Conservation (phyloP, 2,797 vertebrate species). For the Danio albolineatus region DNA sequence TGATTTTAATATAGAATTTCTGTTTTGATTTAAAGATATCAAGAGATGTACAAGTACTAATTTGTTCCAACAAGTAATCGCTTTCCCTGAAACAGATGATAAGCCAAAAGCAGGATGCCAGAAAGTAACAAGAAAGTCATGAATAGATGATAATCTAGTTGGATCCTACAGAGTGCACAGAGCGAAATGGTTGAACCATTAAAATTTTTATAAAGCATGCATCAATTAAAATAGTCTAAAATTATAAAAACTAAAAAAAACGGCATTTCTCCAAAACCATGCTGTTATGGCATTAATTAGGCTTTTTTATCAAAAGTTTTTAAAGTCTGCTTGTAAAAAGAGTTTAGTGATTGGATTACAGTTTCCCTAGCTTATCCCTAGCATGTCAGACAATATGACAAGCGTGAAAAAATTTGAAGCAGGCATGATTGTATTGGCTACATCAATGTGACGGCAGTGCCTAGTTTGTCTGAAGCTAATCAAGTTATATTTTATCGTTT, state of each 20-base stretch:
- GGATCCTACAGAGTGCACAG: neutral
- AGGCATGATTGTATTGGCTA: neutral
- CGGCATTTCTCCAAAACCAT: neutral
- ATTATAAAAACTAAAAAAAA: neutral
- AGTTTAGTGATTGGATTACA: neutral
- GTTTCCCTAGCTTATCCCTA: neutral
- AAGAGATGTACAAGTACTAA: neutral
- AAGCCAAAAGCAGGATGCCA: neutral
- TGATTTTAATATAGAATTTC: neutral
- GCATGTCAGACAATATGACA: neutral
- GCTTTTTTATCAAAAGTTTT: neutral
- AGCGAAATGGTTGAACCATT: neutral
- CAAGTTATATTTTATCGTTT: neutral
- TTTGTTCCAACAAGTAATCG: neutral
- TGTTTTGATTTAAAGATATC: neutral
- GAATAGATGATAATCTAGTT: neutral
- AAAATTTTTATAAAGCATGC: neutral
- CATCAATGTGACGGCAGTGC: neutral
- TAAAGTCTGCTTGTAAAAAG: neutral
- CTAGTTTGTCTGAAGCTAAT: neutral
- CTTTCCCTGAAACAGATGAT: neutral
- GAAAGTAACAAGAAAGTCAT: neutral
- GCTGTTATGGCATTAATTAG: neutral
- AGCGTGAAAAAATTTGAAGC: neutral
- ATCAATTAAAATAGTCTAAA: neutral